A percentile compares a stretch with the other conserved stretches of the same genome.
phyloP scores from a whole-genome alignment of 2,888 invertebrate species.

The Melanchra persicariae region DNA sequence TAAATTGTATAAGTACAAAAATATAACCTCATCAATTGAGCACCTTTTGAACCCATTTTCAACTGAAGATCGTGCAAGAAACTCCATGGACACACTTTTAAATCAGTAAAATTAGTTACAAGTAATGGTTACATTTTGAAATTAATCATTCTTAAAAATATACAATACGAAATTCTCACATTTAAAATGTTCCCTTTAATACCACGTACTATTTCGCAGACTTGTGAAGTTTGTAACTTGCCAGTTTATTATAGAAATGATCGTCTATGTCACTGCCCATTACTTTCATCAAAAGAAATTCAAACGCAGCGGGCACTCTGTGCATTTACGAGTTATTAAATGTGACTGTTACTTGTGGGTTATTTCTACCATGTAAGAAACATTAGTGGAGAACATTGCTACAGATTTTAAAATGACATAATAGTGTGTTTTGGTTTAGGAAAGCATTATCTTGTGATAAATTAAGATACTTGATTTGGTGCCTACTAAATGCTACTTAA shows the following conservation, averaged over 20 bases:
- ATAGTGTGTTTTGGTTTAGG: neutral
- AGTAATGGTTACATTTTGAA: no score
- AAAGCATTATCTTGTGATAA: no score
- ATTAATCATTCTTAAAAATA: no score
- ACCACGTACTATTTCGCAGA: neutral
- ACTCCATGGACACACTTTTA: no score
- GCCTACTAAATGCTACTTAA: no score
- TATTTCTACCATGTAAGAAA: conserved; percentile 1
- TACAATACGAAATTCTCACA: conserved; percentile 7
- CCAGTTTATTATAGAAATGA: conserved; percentile 20
- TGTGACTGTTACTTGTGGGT: neutral
- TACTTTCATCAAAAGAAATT: conserved; percentile 28
- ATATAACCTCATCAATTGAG: conserved; percentile 2
- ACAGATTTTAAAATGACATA: neutral
- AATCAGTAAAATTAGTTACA: no score
- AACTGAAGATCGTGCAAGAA: no score
- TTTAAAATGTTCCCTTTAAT: conserved; percentile 1
- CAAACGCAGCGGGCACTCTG: conserved; percentile 16
- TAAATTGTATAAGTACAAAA: no score
- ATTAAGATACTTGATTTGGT: no score
- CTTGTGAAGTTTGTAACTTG: conserved; percentile 20
- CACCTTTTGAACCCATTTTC: conserved; percentile 1
- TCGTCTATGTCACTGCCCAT: conserved; percentile 9
- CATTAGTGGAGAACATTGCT: neutral
- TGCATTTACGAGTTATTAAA: conserved; percentile 16